Conservation (phyloP, 1,140 invertebrate species). For the Drepana arcuata region DNA sequence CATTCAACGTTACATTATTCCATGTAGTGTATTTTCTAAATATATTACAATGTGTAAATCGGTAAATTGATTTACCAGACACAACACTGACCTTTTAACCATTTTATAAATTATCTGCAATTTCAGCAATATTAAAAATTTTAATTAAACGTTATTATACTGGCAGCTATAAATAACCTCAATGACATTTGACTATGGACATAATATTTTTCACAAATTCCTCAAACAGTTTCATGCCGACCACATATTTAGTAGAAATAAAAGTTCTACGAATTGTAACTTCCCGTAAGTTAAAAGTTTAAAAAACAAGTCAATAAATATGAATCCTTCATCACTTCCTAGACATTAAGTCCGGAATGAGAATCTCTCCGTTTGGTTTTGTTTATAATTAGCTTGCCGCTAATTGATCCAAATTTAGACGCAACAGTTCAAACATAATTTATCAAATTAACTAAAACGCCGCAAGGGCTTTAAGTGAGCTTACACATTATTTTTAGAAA, state of each 20-base stretch:
- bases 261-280: no score
- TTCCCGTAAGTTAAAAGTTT: no score
- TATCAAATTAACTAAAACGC: constrained; percentile 22
- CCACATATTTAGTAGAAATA: no score
- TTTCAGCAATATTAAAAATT: neutral
- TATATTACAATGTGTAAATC: neutral
- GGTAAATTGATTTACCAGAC: neutral
- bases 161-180: neutral
- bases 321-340: constrained; percentile 17
- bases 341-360: constrained; percentile 5
- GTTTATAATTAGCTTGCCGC: constrained; percentile 17
- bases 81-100: no score
- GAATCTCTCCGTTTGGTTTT: constrained; percentile 10
- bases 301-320: constrained; percentile 12
- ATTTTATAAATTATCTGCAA: neutral
- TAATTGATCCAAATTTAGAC: constrained; percentile 25
- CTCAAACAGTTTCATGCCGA: no score
- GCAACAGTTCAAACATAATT: constrained; percentile 15
- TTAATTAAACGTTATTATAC: neutral
- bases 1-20: constrained; percentile 24
- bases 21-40: constrained; percentile 10
- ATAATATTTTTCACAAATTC: no score
- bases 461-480: constrained; percentile 13
- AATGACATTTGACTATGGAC: no score
- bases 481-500: neutral